Evolutionary conservation across 2,113 vertebrate species (phyloP).

Genomic region (Verasper variegatus): DNA sequence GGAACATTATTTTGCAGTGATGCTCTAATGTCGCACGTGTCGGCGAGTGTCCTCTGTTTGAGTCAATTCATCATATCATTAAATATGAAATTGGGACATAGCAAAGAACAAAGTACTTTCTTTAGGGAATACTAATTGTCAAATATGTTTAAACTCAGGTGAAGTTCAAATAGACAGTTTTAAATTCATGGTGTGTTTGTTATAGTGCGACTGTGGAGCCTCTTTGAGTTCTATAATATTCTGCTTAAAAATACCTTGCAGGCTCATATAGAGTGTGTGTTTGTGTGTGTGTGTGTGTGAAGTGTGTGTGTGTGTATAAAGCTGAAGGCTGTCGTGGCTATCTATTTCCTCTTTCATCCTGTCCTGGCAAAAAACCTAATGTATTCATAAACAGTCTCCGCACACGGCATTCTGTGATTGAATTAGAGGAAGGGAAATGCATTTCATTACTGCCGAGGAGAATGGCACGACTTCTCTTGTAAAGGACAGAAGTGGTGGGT

Average conservation of each 20-base stretch:
- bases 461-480: constrained; percentile 18
- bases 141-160: neutral
- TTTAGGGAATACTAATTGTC: neutral
- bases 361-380: constrained; percentile 41
- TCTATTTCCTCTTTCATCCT: constrained; percentile 34
- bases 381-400: constrained; percentile 28
- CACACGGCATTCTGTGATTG: constrained; percentile 30
- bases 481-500: constrained; percentile 25
- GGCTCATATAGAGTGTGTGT: neutral
- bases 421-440: constrained; percentile 30
- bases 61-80: neutral
- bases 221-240: neutral
- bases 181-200: neutral
- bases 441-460: constrained; percentile 49
- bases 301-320: constrained; percentile 4
- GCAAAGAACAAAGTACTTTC: neutral
- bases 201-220: neutral
- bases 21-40: no score
- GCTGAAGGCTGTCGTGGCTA: constrained; percentile 34
- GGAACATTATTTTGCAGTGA: no score
- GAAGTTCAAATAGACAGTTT: constrained; percentile 3
- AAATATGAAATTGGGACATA: neutral
- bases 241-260: neutral
- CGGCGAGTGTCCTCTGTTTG: no score
- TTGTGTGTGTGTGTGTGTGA: neutral